These are phyloP conservation scores for Ectemnius continuus DNA, from an alignment of 2,888 invertebrate genomes.

Conservation along the genomic window DNA sequence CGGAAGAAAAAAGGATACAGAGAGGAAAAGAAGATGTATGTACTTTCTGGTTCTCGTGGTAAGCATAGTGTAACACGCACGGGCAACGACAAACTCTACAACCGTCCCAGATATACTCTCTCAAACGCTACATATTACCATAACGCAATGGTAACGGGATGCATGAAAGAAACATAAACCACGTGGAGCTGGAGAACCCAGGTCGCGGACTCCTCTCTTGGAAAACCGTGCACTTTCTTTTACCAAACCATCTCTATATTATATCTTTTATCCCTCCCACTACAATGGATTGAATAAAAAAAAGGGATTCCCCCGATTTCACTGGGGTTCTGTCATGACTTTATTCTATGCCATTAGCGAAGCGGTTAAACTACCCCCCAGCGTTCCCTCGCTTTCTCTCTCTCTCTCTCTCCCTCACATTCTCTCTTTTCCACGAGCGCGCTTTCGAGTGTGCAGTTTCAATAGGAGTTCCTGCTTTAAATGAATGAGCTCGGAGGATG, in stretches of 20 bases:
- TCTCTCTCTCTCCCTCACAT: background rate
- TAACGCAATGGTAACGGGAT: slow-evolving; percentile 39
- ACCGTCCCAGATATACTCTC: slow-evolving; percentile 61
- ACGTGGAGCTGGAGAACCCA: background rate
- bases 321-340: too few relatives aligned
- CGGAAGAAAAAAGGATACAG: slow-evolving; percentile 17
- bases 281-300: background rate
- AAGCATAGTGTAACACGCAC: slow-evolving; percentile 58
- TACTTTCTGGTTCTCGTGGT: slow-evolving; percentile 20
- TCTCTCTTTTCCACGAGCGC: background rate
- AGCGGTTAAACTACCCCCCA: slow-evolving; percentile 8
- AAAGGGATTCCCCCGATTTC: too few relatives aligned
- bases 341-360: too few relatives aligned
- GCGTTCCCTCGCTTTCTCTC: background rate
- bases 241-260: slow-evolving; percentile 36
- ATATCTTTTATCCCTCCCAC: background rate
- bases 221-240: slow-evolving; percentile 50
- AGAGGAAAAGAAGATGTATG: slow-evolving; percentile 5
- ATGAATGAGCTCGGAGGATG: too few relatives aligned
- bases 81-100: slow-evolving; percentile 61
- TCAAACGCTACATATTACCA: slow-evolving; percentile 50
- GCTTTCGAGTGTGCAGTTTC: background rate
- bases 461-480: too few relatives aligned
- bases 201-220: background rate
- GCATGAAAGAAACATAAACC: slow-evolving; percentile 30